A percentile compares a stretch with the other conserved stretches of the same genome.
Evolutionary conservation across 2,888 invertebrate genomes (phyloP).

Genomic region (Sthenelais limicola): DNA sequence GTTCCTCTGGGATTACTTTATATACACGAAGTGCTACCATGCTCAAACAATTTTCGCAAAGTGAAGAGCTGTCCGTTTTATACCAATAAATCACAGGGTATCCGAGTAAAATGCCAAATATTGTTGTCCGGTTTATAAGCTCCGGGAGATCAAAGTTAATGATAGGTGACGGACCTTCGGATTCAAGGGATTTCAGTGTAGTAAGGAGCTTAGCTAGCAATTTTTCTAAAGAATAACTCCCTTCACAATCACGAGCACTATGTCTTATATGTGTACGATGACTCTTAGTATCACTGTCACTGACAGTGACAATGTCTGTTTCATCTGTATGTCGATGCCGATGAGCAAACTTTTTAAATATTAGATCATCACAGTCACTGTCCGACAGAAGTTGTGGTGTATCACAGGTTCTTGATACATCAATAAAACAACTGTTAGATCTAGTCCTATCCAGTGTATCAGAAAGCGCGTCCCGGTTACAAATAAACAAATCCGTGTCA

Average conservation of each 20-base stretch:
- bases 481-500: conserved; percentile 34
- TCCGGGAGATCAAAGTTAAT: neutral
- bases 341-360: too few relatives aligned
- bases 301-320: neutral
- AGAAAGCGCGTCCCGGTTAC: conserved; percentile 12
- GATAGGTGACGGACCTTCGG: too few relatives aligned
- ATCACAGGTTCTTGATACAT: conserved; percentile 18
- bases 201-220: neutral
- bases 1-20: conserved; percentile 23
- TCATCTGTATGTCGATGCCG: too few relatives aligned
- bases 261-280: too few relatives aligned
- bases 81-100: conserved; percentile 59
- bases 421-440: conserved; percentile 6
- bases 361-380: too few relatives aligned
- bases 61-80: conserved; percentile 19
- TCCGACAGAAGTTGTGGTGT: conserved; percentile 2
- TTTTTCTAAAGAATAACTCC: neutral
- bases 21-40: conserved; percentile 53
- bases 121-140: conserved; percentile 46
- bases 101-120: conserved; percentile 57
- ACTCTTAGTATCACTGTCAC: too few relatives aligned
- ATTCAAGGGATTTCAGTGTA: neutral
- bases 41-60: conserved; percentile 51
- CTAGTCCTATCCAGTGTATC: neutral
- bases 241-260: conserved; percentile 11